Base-by-base conservation (phyloP, 2,113 vertebrate genomes). In the Epinephelus lanceolatus region DNA sequence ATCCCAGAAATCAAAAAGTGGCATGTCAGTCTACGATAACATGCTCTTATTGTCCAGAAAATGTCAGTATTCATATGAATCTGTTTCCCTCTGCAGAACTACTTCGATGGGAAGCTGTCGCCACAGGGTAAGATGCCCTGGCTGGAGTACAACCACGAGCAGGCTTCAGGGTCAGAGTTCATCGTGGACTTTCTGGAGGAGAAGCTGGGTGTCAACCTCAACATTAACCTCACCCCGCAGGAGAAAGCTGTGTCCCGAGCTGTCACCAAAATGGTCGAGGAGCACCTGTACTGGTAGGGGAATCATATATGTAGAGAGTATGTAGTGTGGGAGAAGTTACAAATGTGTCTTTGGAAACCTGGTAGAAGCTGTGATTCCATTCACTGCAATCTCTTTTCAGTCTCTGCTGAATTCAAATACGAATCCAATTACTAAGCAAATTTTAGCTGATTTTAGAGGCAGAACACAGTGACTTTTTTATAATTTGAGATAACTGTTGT, bases 41-140 rank as follows among this genome's bases (percentile, higher is more conserved):
- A 19, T 13, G 12, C 49, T 42, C 1, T 19, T 63, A 63, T 67
- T 19, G 42, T 19, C 23, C 6, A n/a, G 4, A 47, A 18, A 49
- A 55, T 21, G 53, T n/a, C 6, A n/a, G 7, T 51, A 25, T 18
- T 83, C 6, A 76, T 6, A 14, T 25, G 10, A 8, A 56, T 21
- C 13, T 33, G 9, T 76, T 52, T 74, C 19, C 73, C 72, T 82
- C 25, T 91, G 78, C 94, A 99, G 98, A 99, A 98, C 92, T 98
- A 98, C 96, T 99, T 99, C 92, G 97, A 99, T 83, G 98, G 98
- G 91, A 97, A 97, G 92, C 96, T 99, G 84, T 99, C 98, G 37
- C 96, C 98, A 47, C 98, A 99, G 95, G 97, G 97, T 60, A 99
- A 98, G 89, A 99, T 99, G 98, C 98, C 98, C 68, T 99, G 98